A percentile compares a stretch with the other conserved stretches of the same genome.
These are phyloP conservation scores for Jordanella pulchra DNA, from an alignment of 2,797 vertebrate species.

Conservation along the genomic window DNA sequence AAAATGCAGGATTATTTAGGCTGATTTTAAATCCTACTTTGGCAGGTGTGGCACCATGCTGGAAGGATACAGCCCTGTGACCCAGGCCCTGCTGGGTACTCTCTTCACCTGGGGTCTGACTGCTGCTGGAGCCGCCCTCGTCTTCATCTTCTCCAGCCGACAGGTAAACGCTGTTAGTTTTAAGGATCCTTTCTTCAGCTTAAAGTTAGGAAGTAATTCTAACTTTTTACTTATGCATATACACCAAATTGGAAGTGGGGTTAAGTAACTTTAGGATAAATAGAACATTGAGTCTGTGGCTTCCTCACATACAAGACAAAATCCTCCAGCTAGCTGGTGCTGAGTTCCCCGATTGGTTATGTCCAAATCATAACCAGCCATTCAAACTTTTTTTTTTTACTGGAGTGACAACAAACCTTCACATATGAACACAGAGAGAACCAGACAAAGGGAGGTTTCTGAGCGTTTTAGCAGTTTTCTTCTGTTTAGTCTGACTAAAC, in stretches of 20 bases:
- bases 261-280: not conserved
- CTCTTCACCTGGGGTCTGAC: constrained; percentile 94
- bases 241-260: not conserved
- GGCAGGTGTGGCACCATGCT: constrained; percentile 83
- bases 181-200: not conserved
- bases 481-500: not conserved
- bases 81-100: constrained; percentile 90
- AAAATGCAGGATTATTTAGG: not conserved
- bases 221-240: not conserved
- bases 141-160: constrained; percentile 89
- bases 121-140: constrained; percentile 88
- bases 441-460: not conserved
- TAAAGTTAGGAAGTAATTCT: not conserved
- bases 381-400: not conserved
- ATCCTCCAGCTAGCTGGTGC: not conserved
- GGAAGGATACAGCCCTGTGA: constrained; percentile 82
- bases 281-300: not conserved
- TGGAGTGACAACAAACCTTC: not conserved
- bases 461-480: not conserved
- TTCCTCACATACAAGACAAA: not conserved
- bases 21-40: constrained; percentile 16
- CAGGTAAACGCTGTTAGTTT: constrained; percentile 78
- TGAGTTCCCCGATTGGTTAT: not conserved
- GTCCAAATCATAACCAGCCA: not conserved
- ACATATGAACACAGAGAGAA: not conserved